phyloP scores from a whole-genome alignment of 2,888 invertebrate species.

The Drosophila tripunctata region DNA sequence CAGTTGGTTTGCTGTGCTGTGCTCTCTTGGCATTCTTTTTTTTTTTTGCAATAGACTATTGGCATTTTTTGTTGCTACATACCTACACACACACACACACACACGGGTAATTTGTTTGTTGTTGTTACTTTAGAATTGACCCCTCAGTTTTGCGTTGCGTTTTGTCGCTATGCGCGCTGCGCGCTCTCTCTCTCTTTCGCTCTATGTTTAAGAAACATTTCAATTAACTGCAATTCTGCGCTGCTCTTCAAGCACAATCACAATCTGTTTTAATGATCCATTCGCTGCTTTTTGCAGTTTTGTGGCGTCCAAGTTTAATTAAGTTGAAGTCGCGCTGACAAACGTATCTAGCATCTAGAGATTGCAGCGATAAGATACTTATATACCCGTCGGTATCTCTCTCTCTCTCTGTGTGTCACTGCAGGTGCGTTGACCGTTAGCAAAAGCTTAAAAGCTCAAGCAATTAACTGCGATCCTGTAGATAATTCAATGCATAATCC shows the following conservation, averaged over 20 bases:
- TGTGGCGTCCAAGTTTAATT: constrained; percentile 71
- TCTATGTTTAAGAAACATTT: constrained; percentile 72
- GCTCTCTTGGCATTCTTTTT: constrained; percentile 45
- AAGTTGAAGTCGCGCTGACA: constrained; percentile 70
- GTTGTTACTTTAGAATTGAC: constrained; percentile 37
- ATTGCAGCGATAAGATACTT: constrained; percentile 74
- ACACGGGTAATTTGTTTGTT: constrained; percentile 12
- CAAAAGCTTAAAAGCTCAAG: constrained; percentile 44
- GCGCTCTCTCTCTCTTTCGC: not conserved
- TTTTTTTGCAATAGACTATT: constrained; percentile 51
- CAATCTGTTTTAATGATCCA: constrained; percentile 71
- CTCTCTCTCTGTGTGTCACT: constrained; percentile 7
- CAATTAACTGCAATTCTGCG: constrained; percentile 81
- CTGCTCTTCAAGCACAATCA: constrained; percentile 45
- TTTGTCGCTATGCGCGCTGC: constrained; percentile 55
- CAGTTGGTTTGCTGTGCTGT: not conserved
- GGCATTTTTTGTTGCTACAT: constrained; percentile 53
- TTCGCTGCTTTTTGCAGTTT: constrained; percentile 30
- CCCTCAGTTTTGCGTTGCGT: constrained; percentile 43
- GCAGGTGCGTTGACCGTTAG: constrained; percentile 64
- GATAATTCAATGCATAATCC: constrained; percentile 25
- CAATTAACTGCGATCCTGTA: constrained; percentile 34
- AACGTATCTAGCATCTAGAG: constrained; percentile 67
- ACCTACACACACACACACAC: constrained; percentile 30
- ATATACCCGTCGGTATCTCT: constrained; percentile 49